Base-by-base conservation (phyloP, 2,113 vertebrate species). In the Andinoacara biseriatus region DNA sequence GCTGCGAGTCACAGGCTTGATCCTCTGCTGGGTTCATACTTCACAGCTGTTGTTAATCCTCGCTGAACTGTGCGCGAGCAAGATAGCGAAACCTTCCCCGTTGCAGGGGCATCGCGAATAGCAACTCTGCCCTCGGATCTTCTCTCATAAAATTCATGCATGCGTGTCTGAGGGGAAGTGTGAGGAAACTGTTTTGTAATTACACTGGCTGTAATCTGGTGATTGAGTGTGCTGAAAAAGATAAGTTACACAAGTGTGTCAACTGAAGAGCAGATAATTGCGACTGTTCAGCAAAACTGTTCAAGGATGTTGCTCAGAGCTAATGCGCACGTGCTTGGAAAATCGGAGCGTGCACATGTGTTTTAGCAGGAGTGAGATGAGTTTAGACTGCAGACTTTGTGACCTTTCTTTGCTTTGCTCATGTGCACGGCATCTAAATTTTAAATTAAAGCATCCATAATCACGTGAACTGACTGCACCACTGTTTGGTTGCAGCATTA, bases 21-120 rank as follows among this genome's bases (percentile, higher is more conserved):
- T 88, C 80, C 82, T 82, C 81, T n/a, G 31, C 43, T 26, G 46
- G 81, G 86, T 87, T 85, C 85, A 80, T 38, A 57, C 76, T 81
- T 85, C 78, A 83, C 67, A 84, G 84, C 80, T 84, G 63, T 57
- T 78, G 67, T 84, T 89, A 86, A 89, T 92, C 85, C 86, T 83
- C 13, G 1, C 49, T 29, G 29, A 91, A 86, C 85, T 84, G 80
- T 83, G 91, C 69, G 56, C 38, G 63, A 81, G 69, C 75, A 61
- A 87, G 80, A 84, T 81, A 87, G 80, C 29, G 38, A 88, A 69
- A 78, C 72, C 80, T 58, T 76, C 26, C 58, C 58, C 14, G 60
- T 78, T 31, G n/a, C 35, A 40, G 69, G 22, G 65, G 22, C 20
- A 72, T 54, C 31, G 26, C 8, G 7, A 57, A 75, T 43, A 57